Conservation (phyloP, 2,113 vertebrate species). For the Protobothrops flavoviridis region DNA sequence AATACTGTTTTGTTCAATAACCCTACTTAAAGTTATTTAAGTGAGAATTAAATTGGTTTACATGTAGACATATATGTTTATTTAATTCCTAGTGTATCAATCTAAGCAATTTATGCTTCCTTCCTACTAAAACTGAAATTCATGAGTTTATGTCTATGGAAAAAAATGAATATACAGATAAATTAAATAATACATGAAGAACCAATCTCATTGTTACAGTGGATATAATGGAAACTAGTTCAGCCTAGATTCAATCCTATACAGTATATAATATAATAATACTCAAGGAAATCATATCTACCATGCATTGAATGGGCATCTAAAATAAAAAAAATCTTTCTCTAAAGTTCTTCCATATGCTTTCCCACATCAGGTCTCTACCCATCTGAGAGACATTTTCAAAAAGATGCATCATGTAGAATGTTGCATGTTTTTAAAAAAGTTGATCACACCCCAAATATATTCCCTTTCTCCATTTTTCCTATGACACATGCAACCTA, state of each 20-base stretch:
- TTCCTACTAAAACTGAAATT: neutral
- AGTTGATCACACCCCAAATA: neutral
- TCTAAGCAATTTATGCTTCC: neutral
- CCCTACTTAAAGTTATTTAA: neutral
- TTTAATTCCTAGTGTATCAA: accelerated
- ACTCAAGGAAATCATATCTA: neutral
- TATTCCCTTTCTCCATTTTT: accelerated
- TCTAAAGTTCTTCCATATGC: neutral
- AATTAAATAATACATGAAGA: neutral
- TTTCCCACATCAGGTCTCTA: neutral
- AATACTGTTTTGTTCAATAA: neutral
- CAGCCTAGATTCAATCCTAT: neutral
- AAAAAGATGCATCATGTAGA: neutral
- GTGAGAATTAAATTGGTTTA: neutral
- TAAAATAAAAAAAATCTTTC: neutral
- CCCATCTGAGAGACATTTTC: neutral
- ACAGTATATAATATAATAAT: neutral
- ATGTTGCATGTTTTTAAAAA: neutral
- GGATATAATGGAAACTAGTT: neutral
- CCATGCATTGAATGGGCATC: neutral
- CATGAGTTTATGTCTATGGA: neutral
- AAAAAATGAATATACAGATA: neutral
- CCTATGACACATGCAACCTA: neutral
- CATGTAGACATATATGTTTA: accelerated
- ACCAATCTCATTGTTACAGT: neutral